Evolutionary conservation across 2,113 vertebrate species (phyloP), one percentile per base, ranked within the genome.

Genomic region (Bubo blakistoni): DNA sequence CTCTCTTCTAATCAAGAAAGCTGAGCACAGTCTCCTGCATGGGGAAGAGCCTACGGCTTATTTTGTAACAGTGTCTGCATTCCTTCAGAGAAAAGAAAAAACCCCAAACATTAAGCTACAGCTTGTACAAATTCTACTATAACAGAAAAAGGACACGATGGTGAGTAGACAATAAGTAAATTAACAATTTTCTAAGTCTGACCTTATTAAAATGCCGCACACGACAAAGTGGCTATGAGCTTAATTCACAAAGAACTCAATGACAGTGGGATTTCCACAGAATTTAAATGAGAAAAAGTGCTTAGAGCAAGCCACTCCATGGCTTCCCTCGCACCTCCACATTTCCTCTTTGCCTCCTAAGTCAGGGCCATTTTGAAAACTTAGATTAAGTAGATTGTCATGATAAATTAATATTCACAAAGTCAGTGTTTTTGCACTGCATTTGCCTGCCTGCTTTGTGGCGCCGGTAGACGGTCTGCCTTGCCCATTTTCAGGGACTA

Each of bases 151-250:
- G 54, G 86, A 92, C 81, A 65, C 0, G 44, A 62, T 69, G 77
- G 67, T 61, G 73, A 81, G 83, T 3, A 78, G 81, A 91, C 67
- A 93, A 83, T 62, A 90, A 96, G 86, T 62, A 96, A 97, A 94
- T 62, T 52, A 94, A 84, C 91, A 71, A 42, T 91, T 97, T 94
- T 79, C 16, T 71, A 90, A 93, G 93, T 81, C 47, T 88, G 46
- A 80, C 81, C 96, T 96, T 95, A 94, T 98, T 97, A 90, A 96
- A 96, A 97, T 97, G 95, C 97, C 32, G 0, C 91, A 95, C 96
- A 96, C 90, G 80, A 88, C 62, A 85, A 92, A 80, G 88, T 21
- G 4, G 57, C 96, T 72, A 90, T 69, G 90, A 94, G 87, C 79
- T 95, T 87, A 94, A 91, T 92, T 94, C 92, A 94, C 93, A 92